Conservation (phyloP, 2,888 invertebrate species). For the Callosobruchus maculatus region DNA sequence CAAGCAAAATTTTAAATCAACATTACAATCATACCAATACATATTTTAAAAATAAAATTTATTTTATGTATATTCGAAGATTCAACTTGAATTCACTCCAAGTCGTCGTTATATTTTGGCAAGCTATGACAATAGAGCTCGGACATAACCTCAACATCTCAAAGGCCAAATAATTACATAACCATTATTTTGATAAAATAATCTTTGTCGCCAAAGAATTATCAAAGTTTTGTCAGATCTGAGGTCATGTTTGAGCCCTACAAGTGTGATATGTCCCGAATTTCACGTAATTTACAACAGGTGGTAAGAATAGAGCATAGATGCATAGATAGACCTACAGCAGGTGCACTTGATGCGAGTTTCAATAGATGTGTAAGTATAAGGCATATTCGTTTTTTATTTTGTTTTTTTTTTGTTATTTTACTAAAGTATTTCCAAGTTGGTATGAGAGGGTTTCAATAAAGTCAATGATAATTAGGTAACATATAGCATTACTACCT, state of each 20-base stretch:
- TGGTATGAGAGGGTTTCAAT: background rate
- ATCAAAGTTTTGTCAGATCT: background rate
- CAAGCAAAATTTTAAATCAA: constrained; percentile 21
- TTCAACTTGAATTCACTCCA: constrained; percentile 19
- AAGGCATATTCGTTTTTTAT: background rate
- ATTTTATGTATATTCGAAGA: constrained; percentile 17
- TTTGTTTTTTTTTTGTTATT: background rate
- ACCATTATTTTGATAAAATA: background rate
- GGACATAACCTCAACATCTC: background rate
- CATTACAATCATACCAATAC: constrained; percentile 18
- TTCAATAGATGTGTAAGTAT: background rate
- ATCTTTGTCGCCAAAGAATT: background rate
- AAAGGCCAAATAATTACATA: background rate
- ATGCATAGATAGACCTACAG: background rate
- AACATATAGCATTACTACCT: background rate
- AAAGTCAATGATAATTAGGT: background rate
- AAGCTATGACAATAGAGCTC: constrained; percentile 4
- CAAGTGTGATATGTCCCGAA: background rate
- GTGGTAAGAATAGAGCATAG: background rate
- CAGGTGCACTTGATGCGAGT: background rate
- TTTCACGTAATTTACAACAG: background rate
- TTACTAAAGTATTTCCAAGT: background rate
- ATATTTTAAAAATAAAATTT: constrained; percentile 16
- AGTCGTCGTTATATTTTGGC: constrained; percentile 22
- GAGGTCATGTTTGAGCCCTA: background rate